phyloP scores from a whole-genome alignment of 2,797 vertebrate species.

The Lagocephalus sceleratus region DNA sequence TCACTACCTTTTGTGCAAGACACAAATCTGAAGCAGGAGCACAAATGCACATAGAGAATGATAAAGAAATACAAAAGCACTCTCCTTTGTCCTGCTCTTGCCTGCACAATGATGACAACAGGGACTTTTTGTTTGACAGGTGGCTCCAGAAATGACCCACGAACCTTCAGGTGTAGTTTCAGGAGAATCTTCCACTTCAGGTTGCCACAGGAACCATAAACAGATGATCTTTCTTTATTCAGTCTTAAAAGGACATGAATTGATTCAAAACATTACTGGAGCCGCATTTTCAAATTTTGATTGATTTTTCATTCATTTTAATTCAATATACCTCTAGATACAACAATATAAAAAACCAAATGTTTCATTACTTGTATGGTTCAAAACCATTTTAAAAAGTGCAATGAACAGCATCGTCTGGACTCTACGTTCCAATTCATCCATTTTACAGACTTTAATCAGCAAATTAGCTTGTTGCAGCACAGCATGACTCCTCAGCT shows the following conservation, averaged over 20 bases:
- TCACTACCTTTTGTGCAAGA: slow-evolving; percentile 5
- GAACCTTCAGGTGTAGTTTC: slow-evolving; percentile 27
- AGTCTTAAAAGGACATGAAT: too few species aligned
- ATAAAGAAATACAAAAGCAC: slow-evolving; percentile 10
- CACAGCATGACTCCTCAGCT: slow-evolving; percentile 41
- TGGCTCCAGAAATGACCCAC: slow-evolving; percentile 51
- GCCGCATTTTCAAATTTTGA: too few species aligned
- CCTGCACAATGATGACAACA: slow-evolving; percentile 31
- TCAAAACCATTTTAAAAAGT: too few species aligned
- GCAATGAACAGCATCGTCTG: too few species aligned
- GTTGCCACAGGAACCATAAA: not conserved
- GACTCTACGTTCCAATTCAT: slow-evolving; percentile 26
- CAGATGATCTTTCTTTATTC: too few species aligned
- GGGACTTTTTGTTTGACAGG: slow-evolving; percentile 43
- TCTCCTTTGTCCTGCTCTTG: slow-evolving; percentile 30
- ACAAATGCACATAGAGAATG: slow-evolving; percentile 1
- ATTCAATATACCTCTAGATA: not conserved
- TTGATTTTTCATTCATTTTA: not conserved
- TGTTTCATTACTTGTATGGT: too few species aligned
- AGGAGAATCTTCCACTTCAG: slow-evolving; percentile 32
- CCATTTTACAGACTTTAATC: slow-evolving; percentile 49
- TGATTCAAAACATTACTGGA: too few species aligned
- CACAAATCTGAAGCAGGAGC: slow-evolving; percentile 12
- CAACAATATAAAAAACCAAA: too few species aligned
- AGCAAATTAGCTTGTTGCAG: slow-evolving; percentile 48